Evolutionary conservation across 2,113 vertebrate genomes (phyloP).

Genomic region (Cochlearius cochlearius): DNA sequence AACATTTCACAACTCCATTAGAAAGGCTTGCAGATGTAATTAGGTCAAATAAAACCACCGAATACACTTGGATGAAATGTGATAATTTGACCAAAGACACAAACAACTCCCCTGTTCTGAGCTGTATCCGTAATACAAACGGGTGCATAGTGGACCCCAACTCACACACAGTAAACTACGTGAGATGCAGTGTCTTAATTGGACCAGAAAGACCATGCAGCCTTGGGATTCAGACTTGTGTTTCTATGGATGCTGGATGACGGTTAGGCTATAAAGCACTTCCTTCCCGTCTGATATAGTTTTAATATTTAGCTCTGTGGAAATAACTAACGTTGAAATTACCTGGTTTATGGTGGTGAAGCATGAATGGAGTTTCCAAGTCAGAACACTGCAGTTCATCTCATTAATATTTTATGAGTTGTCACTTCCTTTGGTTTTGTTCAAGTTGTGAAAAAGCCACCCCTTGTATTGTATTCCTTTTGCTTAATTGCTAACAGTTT

Average conservation of each 20-base stretch:
- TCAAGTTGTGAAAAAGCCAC: background rate
- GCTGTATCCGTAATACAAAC: background rate
- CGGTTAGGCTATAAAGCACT: background rate
- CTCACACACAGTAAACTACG: fast-evolving
- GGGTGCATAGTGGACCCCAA: background rate
- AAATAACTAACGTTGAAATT: background rate
- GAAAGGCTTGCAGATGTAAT: background rate
- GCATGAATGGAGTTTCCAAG: background rate
- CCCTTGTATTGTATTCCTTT: background rate
- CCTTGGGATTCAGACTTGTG: background rate
- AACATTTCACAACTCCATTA: background rate
- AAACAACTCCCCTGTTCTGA: background rate
- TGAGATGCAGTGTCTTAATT: background rate
- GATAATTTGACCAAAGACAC: background rate
- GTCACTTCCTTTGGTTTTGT: background rate
- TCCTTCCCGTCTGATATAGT: background rate
- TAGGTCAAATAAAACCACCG: background rate
- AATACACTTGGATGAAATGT: background rate
- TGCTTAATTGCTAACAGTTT: background rate
- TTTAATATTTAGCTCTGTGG: background rate
- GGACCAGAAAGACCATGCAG: background rate
- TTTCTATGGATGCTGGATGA: background rate
- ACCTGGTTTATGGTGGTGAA: background rate
- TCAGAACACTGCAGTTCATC: background rate
- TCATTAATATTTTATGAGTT: background rate